Conservation (phyloP, 2,113 vertebrate species). For the Carettochelys insculpta region DNA sequence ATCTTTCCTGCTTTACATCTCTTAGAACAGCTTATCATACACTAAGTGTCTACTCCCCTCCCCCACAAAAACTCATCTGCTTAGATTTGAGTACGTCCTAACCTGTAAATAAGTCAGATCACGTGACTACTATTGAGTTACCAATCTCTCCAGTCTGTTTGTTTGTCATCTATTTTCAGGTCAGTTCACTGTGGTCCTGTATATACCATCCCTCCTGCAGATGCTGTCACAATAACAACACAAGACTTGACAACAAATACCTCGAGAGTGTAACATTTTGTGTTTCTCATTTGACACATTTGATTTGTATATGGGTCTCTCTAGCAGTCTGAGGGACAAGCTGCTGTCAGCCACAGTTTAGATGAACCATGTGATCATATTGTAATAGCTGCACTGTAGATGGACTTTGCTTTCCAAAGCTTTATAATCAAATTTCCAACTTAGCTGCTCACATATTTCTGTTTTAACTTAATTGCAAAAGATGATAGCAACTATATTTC, state of each 20-base stretch:
- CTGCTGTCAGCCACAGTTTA: background rate
- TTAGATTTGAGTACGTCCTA: constrained; percentile 32
- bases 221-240: background rate
- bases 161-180: constrained; percentile 25
- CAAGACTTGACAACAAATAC: background rate
- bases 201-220: background rate
- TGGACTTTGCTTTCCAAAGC: constrained; percentile 5
- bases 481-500: background rate
- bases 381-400: background rate
- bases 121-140: constrained; percentile 47
- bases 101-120: constrained; percentile 39
- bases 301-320: background rate
- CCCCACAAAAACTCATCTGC: background rate
- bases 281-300: constrained; percentile 30
- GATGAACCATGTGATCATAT: background rate
- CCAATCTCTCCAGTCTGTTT: constrained; percentile 23
- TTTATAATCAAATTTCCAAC: constrained; percentile 18
- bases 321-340: background rate
- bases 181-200: constrained; percentile 33
- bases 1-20: background rate
- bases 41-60: constrained; percentile 26
- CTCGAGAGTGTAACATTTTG: background rate
- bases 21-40: background rate
- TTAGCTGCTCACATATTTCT: background rate
- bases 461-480: constrained; percentile 25